Conservation (phyloP, 2,113 vertebrate species). For the Megatriorchis doriae region DNA sequence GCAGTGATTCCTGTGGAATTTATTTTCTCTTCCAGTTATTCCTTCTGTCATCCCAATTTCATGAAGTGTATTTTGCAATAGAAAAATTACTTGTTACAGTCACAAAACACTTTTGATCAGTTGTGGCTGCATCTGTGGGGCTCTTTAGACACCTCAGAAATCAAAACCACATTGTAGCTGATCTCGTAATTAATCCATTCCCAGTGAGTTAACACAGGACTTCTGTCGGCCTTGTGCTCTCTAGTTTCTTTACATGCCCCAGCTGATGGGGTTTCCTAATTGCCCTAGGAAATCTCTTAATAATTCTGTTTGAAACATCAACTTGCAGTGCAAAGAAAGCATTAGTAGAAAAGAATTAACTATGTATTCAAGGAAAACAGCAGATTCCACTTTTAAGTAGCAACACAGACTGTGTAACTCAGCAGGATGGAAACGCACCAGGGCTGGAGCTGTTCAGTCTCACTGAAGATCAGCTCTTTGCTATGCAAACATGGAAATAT, state of each 20-base stretch:
- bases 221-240: not conserved
- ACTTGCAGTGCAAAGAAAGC: not conserved
- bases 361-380: not conserved
- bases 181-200: not conserved
- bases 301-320: not conserved
- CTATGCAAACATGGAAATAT: not conserved
- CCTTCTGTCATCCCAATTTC: not conserved
- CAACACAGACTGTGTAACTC: not conserved
- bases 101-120: not conserved
- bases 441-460: not conserved
- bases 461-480: not conserved
- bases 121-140: not conserved
- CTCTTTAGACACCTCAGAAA: not conserved
- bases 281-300: not conserved
- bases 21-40: not conserved
- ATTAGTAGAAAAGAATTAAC: not conserved
- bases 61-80: not conserved
- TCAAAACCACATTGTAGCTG: not conserved
- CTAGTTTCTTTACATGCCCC: not conserved
- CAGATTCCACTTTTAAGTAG: not conserved
- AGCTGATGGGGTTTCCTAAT: not conserved
- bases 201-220: not conserved
- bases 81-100: not conserved
- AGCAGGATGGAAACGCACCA: not conserved
- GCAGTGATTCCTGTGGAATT: not conserved